phyloP scores from a whole-genome alignment of 1,140 invertebrate genomes.

The Condylostylus longicornis region DNA sequence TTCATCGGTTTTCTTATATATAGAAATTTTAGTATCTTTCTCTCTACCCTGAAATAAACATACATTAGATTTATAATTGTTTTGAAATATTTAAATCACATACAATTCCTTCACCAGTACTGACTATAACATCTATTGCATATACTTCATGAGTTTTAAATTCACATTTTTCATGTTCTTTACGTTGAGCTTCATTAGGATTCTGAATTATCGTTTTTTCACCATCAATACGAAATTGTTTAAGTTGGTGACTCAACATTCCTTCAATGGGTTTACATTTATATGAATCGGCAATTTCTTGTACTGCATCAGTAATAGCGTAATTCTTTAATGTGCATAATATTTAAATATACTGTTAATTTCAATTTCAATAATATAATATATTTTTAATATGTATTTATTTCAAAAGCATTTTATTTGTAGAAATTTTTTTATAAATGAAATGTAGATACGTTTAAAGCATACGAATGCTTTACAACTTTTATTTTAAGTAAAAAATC shows the following conservation, averaged over 20 bases:
- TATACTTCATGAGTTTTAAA: conserved; percentile 97
- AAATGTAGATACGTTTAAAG: too few relatives aligned
- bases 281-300: conserved; percentile 81
- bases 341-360: too few relatives aligned
- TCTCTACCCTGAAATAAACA: conserved; percentile 53
- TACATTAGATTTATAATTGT: not conserved
- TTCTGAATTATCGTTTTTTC: conserved; percentile 99
- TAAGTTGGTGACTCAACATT: conserved; percentile 95
- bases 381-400: too few relatives aligned
- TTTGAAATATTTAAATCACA: conserved; percentile 17
- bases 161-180: conserved; percentile 94
- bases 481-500: too few relatives aligned
- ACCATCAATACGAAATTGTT: conserved; percentile 93
- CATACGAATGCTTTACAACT: too few relatives aligned
- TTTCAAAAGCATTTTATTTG: too few relatives aligned
- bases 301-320: conserved; percentile 80
- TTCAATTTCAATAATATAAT: too few relatives aligned
- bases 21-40: conserved; percentile 84
- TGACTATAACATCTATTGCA: conserved; percentile 93
- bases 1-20: conserved; percentile 97
- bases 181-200: conserved; percentile 91
- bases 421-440: too few relatives aligned
- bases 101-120: conserved; percentile 76
- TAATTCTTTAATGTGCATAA: conserved; percentile 71
- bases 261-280: conserved; percentile 97